phyloP scores from a whole-genome alignment of 2,113 vertebrate genomes.

The Vidua chalybeata region DNA sequence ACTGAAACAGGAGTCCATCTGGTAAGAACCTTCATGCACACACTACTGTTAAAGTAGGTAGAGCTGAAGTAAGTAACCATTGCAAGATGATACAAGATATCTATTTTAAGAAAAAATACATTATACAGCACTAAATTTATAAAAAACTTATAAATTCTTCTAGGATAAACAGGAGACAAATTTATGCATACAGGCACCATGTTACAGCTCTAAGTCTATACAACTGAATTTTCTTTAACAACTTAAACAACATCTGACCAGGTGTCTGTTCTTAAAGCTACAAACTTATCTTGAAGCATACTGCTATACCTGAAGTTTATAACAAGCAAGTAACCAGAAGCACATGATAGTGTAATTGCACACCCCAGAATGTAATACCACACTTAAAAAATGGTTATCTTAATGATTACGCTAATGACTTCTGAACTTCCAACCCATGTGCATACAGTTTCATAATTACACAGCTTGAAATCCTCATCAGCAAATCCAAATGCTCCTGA shows the following conservation, averaged over 20 bases:
- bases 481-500: conserved; percentile 77
- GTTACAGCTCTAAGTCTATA: background rate
- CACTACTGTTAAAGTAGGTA: background rate
- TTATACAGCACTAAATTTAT: background rate
- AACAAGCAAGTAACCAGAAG: conserved; percentile 1
- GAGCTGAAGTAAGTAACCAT: background rate
- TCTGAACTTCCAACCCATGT: conserved; percentile 80
- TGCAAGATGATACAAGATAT: background rate
- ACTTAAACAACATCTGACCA: conserved; percentile 38
- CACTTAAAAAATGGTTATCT: conserved; percentile 72
- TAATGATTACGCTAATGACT: conserved; percentile 76
- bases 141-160: background rate
- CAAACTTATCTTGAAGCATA: background rate
- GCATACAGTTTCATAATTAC: conserved; percentile 75
- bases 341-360: conserved; percentile 42
- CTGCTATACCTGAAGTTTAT: conserved; percentile 1
- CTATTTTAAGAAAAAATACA: background rate
- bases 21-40: background rate
- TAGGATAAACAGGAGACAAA: conserved; percentile 18
- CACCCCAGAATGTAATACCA: conserved; percentile 51
- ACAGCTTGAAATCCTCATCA: conserved; percentile 84
- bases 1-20: background rate
- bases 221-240: conserved; percentile 41
- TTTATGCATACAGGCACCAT: background rate
- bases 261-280: background rate